phyloP scores from a whole-genome alignment of 1,140 invertebrate species.

The Pseudoatta argentina region DNA sequence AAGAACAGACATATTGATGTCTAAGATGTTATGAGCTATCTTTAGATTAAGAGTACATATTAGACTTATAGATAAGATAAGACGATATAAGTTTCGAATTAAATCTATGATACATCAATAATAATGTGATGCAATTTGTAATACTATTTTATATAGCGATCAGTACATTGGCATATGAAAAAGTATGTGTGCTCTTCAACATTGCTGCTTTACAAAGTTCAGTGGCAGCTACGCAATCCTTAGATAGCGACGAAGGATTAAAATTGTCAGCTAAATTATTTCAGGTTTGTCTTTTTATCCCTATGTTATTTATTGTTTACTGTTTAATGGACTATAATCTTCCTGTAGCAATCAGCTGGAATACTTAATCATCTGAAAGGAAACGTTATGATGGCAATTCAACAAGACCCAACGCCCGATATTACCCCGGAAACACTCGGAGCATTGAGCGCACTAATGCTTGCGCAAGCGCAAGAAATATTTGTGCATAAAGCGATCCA shows the following conservation, averaged over 20 bases:
- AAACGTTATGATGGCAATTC: conserved; percentile 93
- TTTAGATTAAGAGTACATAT: not conserved
- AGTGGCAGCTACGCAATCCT: conserved; percentile 94
- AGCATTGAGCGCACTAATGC: conserved; percentile 95
- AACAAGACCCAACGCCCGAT: conserved; percentile 98
- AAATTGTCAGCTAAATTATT: conserved; percentile 97
- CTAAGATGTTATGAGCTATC: not conserved
- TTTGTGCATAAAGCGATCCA: conserved; percentile 97
- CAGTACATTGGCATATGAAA: conserved; percentile 96
- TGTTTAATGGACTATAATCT: conserved; percentile 33
- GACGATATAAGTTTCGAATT: not conserved
- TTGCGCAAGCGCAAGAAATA: conserved; percentile 99
- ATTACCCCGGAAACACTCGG: conserved; percentile 96
- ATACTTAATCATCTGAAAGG: conserved; percentile 96
- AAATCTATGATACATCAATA: conserved; percentile 35
- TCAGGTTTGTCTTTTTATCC: conserved; percentile 88
- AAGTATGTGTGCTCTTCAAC: conserved; percentile 98
- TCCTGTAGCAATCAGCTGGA: conserved; percentile 94
- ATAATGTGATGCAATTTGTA: conserved; percentile 34
- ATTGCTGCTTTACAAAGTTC: conserved; percentile 97
- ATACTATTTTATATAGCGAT: conserved; percentile 88
- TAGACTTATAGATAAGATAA: conserved; percentile 26
- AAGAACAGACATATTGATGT: not conserved
- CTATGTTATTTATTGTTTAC: conserved; percentile 37
- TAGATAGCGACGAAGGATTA: conserved; percentile 97